Evolutionary conservation across 2,797 vertebrate species (phyloP), one percentile per base, ranked within the genome.

Genomic region (Spondyliosoma cantharus): DNA sequence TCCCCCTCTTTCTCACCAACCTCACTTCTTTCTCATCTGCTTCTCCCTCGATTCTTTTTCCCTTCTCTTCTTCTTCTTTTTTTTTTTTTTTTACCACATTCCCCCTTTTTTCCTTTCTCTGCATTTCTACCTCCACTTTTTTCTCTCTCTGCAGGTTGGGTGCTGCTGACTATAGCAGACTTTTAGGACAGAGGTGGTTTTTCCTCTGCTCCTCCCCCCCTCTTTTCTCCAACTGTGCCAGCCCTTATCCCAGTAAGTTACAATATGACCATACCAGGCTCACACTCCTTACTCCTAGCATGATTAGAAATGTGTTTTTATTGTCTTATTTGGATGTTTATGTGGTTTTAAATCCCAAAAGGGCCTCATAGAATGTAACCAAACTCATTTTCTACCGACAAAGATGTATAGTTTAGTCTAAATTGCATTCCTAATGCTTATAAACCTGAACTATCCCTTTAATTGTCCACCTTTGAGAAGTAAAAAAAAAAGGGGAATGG

Each of bases 81-180:
- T 32, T 9, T 37, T 61, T 76, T 62, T 67, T 71, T 71, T 80
- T 74, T 22, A 75, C 25, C 50, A 60, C 65, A 64, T 62, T 76
- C 25, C 29, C 53, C 71, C 43, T 72, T 43, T 43, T 27, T 52
- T 42, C 76, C 58, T 69, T 72, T 56, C 71, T 68, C 56, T 63
- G 61, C 74, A 68, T 74, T 16, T 58, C 54, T 70, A 0, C 79
- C 71, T 62, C 29, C 46, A 22, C 56, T 75, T 66, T 50, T 78
- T 42, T 82, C 15, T 80, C 74, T 86, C n/a, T 71, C 72, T 87
- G 48, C 87, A 91, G 89, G 86, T 86, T 77, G 60, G 74, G 68
- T 80, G 87, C 86, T 80, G 87, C 86, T 88, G 88, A 88, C 87
- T 74, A 24, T 65, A 83, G 85, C 86, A 85, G 80, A 88, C 80